Conservation (phyloP, 2,113 vertebrate genomes). For the Eclectus roratus region DNA sequence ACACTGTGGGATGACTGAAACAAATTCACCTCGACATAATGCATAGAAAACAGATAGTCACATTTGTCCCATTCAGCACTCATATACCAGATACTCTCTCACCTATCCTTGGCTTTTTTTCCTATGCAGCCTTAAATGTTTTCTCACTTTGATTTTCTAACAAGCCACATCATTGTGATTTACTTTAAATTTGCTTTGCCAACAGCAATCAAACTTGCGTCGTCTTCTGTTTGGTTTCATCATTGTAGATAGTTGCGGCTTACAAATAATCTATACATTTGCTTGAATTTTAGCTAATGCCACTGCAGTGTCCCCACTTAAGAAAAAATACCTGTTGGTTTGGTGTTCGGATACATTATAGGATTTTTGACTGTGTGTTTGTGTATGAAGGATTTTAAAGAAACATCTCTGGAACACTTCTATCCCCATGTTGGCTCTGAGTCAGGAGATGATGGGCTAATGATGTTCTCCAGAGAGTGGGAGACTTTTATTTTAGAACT, state of each 20-base stretch:
- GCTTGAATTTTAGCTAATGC: background rate
- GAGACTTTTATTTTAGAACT: background rate
- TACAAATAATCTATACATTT: background rate
- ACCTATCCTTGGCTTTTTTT: background rate
- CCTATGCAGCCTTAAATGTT: background rate
- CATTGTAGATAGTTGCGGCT: background rate
- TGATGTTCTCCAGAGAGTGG: background rate
- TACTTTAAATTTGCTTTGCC: background rate
- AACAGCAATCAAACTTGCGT: background rate
- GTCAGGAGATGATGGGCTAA: background rate
- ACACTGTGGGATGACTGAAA: background rate
- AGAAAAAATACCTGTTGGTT: background rate
- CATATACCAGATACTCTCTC: background rate
- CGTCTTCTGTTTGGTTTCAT: background rate
- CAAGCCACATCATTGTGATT: background rate
- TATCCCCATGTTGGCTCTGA: background rate
- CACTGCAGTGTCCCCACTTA: background rate
- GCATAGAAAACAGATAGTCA: background rate
- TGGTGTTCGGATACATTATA: background rate
- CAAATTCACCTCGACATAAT: accelerated
- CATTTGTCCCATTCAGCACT: background rate
- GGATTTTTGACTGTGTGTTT: background rate
- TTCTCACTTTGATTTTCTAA: background rate
- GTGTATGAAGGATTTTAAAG: background rate
- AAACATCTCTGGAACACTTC: background rate